Base-by-base conservation (phyloP, 2,797 vertebrate species). In the Anisognathus igniventris region DNA sequence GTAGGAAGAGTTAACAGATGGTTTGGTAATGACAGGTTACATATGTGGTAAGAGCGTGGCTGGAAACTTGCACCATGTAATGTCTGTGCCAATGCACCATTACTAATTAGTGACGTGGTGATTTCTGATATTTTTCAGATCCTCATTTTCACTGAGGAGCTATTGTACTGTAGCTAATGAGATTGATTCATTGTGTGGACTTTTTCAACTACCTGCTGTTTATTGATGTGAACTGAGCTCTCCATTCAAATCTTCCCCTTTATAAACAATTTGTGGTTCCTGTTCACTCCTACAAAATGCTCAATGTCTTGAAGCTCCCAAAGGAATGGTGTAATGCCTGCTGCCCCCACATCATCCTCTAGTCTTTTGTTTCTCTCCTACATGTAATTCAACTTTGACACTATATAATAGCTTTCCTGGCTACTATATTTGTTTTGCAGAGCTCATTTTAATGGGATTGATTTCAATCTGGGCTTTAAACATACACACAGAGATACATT, bases 401-500 rank as follows among this genome's bases (percentile, higher is more conserved):
- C 4, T 33, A 4, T 31, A 4, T 39, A 33, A 12, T 24, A 20
- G 10, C 33, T 86, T 50, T 86, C 18, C 10, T 60, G 66, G 27
- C 45, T 74, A 11, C 19, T 44, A 1, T 28, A 7, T 37, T 75
- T 84, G 11, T 84, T 84, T 77, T 89, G 62, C 44, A 58, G n/a
- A 86, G 14, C 47, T 86, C 35, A 37, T 3, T 18, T 85, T 16
- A 76, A 42, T 39, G 35, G 50, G 22, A 23, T 9, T 78, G 24
- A 75, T 74, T 81, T 81, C 37, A 58, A 1, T 73, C 37, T 80
- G 45, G n/a, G 7, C 44, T 87, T 51, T 79, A 61, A 92, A 61
- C 4, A 7, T 64, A 39, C 6, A 42, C 0, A 0, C 10, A 30
- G 40, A 56, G 6, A 45, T 85, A 65, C 1, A 5, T 48, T 30